Evolutionary conservation across 1,140 invertebrate genomes (phyloP), one percentile per base, ranked within the genome.

Genomic region (Akabosia matsudoensis): DNA sequence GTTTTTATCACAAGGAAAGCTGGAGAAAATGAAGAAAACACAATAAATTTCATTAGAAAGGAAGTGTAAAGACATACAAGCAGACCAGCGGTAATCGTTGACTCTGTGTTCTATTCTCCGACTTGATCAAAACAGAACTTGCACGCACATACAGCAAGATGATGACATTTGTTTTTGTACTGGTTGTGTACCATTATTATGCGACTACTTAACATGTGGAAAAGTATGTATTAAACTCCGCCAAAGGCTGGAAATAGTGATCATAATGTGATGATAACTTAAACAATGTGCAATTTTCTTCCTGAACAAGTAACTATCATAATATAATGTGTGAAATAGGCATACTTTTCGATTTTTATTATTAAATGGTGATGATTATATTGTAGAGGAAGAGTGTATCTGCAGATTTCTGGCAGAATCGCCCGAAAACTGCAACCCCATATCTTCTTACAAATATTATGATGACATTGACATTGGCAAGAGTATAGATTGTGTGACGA

Each of bases 401-500:
- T 22, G 54, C 54, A 45, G 7, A 10, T 18, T 45, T 45, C 37
- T 45, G 37, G 37, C 37, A 45, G 37, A 18, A 45, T 45, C 37
- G n/a, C n/a, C n/a, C n/a, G n/a, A n/a, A n/a, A n/a, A 45, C 37
- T 45, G 18, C 37, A 45, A 45, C 37, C 18, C 18, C 37, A 45
- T 45, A 45, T 45, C 7, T 7, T 45, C 18, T 30, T 30, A 67
- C 61, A 2, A 67, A 67, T 30, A 67, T 67, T 67, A 67, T 67
- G 61, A 67, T 67, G 61, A 67, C 61, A 67, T 67, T 67, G 61
- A 67, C 61, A 67, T 67, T 67, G 61, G 61, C 61, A 67, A 67
- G 3, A 10, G 4, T 67, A 67, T 30, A 67, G 61, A 67, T 56
- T 67, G 61, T 67, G 61, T 45, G 54, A 56, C 10, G 37, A 18